These are phyloP conservation scores for Sipha maydis DNA, from an alignment of 2,888 invertebrate genomes.

Conservation along the genomic window DNA sequence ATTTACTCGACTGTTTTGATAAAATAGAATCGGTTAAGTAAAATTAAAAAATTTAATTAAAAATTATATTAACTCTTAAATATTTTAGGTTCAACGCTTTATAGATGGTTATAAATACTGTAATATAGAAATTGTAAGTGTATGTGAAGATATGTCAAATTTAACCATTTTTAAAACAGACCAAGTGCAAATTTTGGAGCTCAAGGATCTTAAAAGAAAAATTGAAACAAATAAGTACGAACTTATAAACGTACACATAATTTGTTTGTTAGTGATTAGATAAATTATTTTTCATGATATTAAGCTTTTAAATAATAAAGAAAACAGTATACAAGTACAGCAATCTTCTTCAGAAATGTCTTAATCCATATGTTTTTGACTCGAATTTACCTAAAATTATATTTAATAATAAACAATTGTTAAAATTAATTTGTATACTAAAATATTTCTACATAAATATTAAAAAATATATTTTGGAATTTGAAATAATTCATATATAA, in stretches of 20 bases:
- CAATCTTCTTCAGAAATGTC: too few relatives aligned
- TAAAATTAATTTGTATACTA: too few relatives aligned
- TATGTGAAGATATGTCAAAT: slow-evolving; percentile 36
- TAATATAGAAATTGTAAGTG: slow-evolving; percentile 35
- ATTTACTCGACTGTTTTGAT: slow-evolving; percentile 9
- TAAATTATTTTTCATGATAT: too few relatives aligned
- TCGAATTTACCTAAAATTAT: too few relatives aligned
- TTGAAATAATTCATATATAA: too few relatives aligned
- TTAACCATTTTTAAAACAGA: slow-evolving; percentile 29
- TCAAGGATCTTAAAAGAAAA: slow-evolving; percentile 4
- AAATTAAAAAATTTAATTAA: neutral
- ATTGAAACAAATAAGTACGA: slow-evolving; percentile 31
- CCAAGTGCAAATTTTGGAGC: neutral
- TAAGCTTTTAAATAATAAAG: too few relatives aligned
- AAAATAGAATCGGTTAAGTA: slow-evolving; percentile 37
- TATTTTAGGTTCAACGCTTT: slow-evolving; percentile 12
- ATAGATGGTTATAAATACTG: slow-evolving; percentile 34
- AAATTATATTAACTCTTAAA: neutral
- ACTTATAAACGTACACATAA: neutral
- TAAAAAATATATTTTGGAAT: too few relatives aligned
- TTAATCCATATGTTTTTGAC: too few relatives aligned
- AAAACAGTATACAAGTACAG: too few relatives aligned
- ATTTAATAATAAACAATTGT: too few relatives aligned
- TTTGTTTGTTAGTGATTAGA: too few relatives aligned
- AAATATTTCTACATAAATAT: too few relatives aligned